Percentiles rank a stretch among this genome's conserved stretches.
phyloP scores from a whole-genome alignment of 2,113 vertebrate species.

The Lipotes vexillifer region DNA sequence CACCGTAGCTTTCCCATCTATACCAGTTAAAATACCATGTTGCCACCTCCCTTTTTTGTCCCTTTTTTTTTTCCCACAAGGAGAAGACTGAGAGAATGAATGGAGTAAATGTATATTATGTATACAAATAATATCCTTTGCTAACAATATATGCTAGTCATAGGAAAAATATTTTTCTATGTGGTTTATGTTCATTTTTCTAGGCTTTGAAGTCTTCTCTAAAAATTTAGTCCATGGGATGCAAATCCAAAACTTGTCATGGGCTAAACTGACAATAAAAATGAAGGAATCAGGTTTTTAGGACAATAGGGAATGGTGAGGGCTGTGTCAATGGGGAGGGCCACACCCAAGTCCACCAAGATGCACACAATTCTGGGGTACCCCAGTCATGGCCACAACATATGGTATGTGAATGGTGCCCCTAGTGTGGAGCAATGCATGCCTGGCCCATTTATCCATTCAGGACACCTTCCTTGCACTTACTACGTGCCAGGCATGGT shows the following conservation, averaged over 20 bases:
- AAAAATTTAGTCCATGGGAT: not conserved
- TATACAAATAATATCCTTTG: not conserved
- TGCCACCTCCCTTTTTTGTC: not conserved
- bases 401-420: slow-evolving; percentile 42
- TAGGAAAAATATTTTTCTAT: not conserved
- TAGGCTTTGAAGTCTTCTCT: not conserved
- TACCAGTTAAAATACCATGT: not conserved
- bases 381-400: not conserved
- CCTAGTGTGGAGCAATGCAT: slow-evolving; percentile 10
- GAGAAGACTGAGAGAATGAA: not conserved
- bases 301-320: not conserved
- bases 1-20: not conserved
- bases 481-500: not conserved
- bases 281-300: not conserved
- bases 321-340: not conserved
- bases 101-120: not conserved
- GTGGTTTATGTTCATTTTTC: not conserved
- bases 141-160: not conserved
- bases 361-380: not conserved
- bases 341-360: not conserved
- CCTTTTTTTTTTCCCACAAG: not conserved
- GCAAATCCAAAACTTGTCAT: not conserved
- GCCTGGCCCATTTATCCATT: not conserved
- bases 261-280: not conserved
- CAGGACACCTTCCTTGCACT: not conserved